Evolutionary conservation across 53 echinoderm and acorn worm species (phyloP).

Genomic region (Stichopus horrens): DNA sequence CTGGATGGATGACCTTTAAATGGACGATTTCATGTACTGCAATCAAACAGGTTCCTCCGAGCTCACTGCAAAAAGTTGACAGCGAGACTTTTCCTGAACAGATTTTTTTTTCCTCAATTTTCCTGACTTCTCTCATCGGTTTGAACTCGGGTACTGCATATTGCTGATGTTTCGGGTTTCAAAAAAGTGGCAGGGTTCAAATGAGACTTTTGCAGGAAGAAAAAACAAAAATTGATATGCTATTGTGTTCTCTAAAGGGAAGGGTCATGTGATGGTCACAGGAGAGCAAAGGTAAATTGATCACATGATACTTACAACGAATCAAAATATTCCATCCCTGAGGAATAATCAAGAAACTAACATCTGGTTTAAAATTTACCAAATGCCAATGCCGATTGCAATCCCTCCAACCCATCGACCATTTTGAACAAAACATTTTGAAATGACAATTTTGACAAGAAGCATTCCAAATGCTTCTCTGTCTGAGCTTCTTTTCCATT

Average conservation of each 20-base stretch:
- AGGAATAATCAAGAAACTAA: not conserved
- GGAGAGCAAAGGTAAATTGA: not conserved
- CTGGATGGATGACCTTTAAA: too few species aligned
- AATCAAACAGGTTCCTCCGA: too few species aligned
- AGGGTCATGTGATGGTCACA: constrained; percentile 4
- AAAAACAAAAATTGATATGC: not conserved
- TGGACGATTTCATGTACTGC: too few species aligned
- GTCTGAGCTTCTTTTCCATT: too few species aligned
- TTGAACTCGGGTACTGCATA: too few species aligned
- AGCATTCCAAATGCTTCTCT: not conserved
- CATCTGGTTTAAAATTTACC: not conserved
- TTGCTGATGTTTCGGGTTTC: too few species aligned
- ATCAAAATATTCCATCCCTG: not conserved
- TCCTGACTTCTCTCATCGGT: too few species aligned
- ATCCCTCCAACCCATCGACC: not conserved
- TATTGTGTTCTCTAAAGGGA: not conserved
- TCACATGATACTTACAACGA: not conserved
- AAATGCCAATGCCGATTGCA: not conserved
- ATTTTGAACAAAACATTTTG: not conserved
- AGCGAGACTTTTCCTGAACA: too few species aligned
- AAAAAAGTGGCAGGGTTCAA: too few species aligned
- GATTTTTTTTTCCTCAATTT: too few species aligned
- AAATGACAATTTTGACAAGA: not conserved
- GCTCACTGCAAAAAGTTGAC: too few species aligned
- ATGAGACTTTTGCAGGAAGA: not conserved